Percentiles rank a stretch among this genome's conserved stretches.
Conservation (phyloP, 1,140 invertebrate genomes). For the Ruditapes philippinarum region DNA sequence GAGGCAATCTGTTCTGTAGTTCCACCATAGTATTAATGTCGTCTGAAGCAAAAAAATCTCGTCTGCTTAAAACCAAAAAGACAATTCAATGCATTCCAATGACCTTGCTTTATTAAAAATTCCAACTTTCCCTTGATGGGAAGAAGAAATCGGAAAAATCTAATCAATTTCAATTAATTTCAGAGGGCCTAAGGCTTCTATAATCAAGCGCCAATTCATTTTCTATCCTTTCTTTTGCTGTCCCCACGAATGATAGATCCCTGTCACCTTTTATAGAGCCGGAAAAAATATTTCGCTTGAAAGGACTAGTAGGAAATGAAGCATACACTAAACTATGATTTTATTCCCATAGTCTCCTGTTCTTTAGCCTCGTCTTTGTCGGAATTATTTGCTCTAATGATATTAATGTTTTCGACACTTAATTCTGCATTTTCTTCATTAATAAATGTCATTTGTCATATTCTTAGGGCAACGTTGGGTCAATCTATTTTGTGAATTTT, state of each 20-base stretch:
- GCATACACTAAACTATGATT: conserved; percentile 5
- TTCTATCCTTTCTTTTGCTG: conserved; percentile 40
- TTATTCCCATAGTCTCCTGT: not conserved
- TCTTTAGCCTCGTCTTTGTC: not conserved
- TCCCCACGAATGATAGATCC: conserved; percentile 48
- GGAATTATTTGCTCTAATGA: conserved; percentile 15
- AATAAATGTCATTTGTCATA: conserved; percentile 48
- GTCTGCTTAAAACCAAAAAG: conserved; percentile 39
- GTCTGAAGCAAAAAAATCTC: not conserved
- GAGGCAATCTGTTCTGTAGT: conserved; percentile 57
- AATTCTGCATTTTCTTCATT: conserved; percentile 23
- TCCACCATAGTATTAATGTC: conserved; percentile 23
- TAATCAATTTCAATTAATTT: conserved; percentile 67
- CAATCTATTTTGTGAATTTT: not conserved
- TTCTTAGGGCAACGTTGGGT: not conserved
- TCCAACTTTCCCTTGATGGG: conserved; percentile 52
- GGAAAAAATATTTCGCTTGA: conserved; percentile 54
- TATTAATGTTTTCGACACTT: conserved; percentile 26
- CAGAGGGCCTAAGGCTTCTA: conserved; percentile 46
- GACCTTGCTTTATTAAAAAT: conserved; percentile 53
- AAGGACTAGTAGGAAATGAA: conserved; percentile 48
- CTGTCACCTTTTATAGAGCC: conserved; percentile 37
- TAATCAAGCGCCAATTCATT: conserved; percentile 62
- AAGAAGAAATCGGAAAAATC: conserved; percentile 53
- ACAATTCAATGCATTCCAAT: conserved; percentile 63